Evolutionary conservation across 2,888 invertebrate species (phyloP).

Genomic region (Neoitamus cyanurus): DNA sequence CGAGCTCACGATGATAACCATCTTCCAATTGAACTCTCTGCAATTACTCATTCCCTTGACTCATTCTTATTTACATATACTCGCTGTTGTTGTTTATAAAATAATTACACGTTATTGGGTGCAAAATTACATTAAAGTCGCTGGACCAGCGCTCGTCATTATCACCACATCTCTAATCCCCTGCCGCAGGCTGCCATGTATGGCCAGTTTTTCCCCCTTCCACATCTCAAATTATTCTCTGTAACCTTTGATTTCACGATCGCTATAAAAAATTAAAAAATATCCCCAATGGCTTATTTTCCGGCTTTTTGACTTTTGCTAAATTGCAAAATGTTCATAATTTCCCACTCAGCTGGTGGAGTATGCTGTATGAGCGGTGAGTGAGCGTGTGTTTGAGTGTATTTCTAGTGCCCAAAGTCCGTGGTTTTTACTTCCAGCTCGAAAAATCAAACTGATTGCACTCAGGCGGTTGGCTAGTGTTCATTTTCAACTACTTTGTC

Average conservation of each 20-base stretch:
- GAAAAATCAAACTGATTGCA: not conserved
- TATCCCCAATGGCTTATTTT: not conserved
- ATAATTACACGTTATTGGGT: slow-evolving; percentile 14
- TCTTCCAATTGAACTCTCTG: not conserved
- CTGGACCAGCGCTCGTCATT: not conserved
- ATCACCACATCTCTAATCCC: slow-evolving; percentile 7
- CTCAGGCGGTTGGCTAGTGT: not conserved
- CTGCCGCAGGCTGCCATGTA: not conserved
- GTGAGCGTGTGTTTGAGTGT: too few species aligned
- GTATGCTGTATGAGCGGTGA: too few species aligned
- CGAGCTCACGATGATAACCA: not conserved
- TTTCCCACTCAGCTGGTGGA: not conserved
- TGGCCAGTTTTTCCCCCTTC: not conserved
- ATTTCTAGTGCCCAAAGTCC: not conserved
- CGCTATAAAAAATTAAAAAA: not conserved
- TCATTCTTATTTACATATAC: slow-evolving; percentile 1
- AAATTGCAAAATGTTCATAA: slow-evolving; percentile 9
- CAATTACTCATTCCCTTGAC: slow-evolving; percentile 30
- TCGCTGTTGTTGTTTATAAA: not conserved
- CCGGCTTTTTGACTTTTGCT: not conserved
- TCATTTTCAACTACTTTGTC: not conserved
- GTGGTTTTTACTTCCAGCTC: not conserved
- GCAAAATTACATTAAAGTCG: not conserved
- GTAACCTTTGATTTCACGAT: slow-evolving; percentile 19
- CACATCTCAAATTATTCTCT: not conserved